Base-by-base conservation (phyloP, 2,113 vertebrate species). In the Dicentrarchus labrax region DNA sequence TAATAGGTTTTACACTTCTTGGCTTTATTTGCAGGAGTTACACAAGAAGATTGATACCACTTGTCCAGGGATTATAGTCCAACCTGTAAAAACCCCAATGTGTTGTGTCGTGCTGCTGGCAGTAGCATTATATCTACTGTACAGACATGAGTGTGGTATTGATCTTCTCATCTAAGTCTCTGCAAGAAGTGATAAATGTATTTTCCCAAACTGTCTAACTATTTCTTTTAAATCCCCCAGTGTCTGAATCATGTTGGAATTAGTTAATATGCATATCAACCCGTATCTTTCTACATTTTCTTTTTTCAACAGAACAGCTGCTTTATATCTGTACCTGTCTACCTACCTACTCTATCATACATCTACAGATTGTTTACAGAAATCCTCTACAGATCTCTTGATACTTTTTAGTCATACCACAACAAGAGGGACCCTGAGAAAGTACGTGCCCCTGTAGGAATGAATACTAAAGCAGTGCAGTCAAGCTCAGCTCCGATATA, bases 401-500 rank as follows among this genome's bases (percentile, higher is more conserved):
- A 24, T 72, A 39, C 64, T 76, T 66, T 59, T 62, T 54, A 39
- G 50, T 82, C 21, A 47, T 36, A 56, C 72, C 45, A 72, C 65
- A 67, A 60, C 47, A 30, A 73, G 39, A 57, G 77, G 74, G 78
- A 89, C 86, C 90, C 90, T 91, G 91, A 93, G 89, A 73, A 82
- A 80, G 76, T 48, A 8, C 1, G 22, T 56, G 68, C 76, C 70
- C 74, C 88, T 64, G 21, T 36, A 66, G 74, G 74, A 88, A 79
- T 78, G 56, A 83, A 80, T n/a, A 3, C 70, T 51, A 8, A 82
- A 85, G 85, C 78, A 76, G 72, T 78, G 76, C 84, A 61, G 65
- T 69, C 62, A 10, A 80, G 65, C 81, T 83, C 21, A 57, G 68
- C 69, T 71, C 73, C 79, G 68, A 47, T 84, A 57, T 41, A 41